Evolutionary conservation across 2,888 invertebrate genomes (phyloP), one percentile per base, ranked within the genome.

Genomic region (Cosmorhoe ocellata): DNA sequence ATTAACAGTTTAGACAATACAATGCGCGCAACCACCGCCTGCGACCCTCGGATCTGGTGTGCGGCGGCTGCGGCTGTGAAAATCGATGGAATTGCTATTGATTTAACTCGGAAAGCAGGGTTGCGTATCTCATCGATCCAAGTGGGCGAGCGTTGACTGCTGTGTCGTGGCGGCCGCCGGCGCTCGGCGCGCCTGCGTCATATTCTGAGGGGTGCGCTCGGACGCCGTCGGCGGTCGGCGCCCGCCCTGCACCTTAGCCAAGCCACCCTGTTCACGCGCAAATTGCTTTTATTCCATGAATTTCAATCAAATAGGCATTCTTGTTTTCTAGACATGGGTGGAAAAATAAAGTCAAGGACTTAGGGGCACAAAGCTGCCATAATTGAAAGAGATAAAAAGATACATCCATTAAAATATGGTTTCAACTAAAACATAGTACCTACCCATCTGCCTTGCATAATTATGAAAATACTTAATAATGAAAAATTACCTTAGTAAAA

Each of bases 11-110:
- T 11, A 28, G 39, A 18, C 7, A 36, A n/a, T 14, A 42, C 38
- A 69, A 65, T 74, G 76, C 81, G 88, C 87, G 84, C 86, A 85
- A 75, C 89, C 89, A 90, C 86, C 87, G 87, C 88, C 69, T 89
- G 86, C 88, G 90, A 88, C 81, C 78, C 85, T 85, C 83, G 67
- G 74, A 71, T 80, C 66, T 71, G 66, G 77, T 87, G 80, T 89
- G 89, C 89, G 91, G 90, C 91, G 91, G 91, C 91, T 91, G 91
- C 91, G 91, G 91, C 91, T 91, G 77, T 85, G 84, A 92, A 93
- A 93, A 94, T 94, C 94, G 93, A 94, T 94, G 92, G 90, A 92
- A 91, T 92, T 91, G 81, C 91, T 93, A 94, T 94, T 93, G 93
- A 93, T 93, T 92, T 90, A 90, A 86, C 81, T 81, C 89, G 86